Evolutionary conservation across 2,797 vertebrate species (phyloP), one percentile per base, ranked within the genome.

Genomic region (Lutjanus argentimaculatus): DNA sequence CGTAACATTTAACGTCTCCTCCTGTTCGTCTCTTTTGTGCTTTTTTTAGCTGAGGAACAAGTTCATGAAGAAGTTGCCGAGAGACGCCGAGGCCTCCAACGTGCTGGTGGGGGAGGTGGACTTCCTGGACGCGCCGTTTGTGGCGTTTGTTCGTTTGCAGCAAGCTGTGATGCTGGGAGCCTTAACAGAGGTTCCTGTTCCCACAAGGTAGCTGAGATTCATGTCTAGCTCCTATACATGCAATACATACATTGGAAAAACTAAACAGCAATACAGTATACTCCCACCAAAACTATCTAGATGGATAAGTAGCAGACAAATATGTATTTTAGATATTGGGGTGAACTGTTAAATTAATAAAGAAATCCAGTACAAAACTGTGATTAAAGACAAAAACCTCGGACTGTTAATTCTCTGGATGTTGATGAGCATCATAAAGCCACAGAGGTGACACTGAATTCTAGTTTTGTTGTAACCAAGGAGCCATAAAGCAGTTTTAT

Each of bases 61-160:
- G 89, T 99, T 99, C 92, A 99, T 99, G 98, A 99, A 99, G 95
- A 99, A 99, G 67, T 89, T 99, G 90, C 98, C 99, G 14, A 97
- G 97, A 80, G 98, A 99, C 1, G 99, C 99, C 0, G 99, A 99
- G 92, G 99, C 98, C 77, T 99, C 98, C 92, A 99, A 99, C 0
- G 98, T 99, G 75, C 95, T 99, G 72, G 98, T 99, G 2, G 99
- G 99, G 70, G 99, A 99, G 89, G 98, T 99, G 1, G 98, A 99
- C 88, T 99, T 99, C 94, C 93, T 99, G 91, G 98, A 99, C 52
- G 42, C 89, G 0, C 98, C 99, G 0, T 99, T 99, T 85, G 97
- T 99, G 86, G 98, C 99, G 82, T 99, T 99, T 16, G 97, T 99
- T 22, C 96, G 99, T 53, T 94, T 99, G 77, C 97, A 98, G 91